A percentile compares a stretch with the other conserved stretches of the same genome.
phyloP scores from a whole-genome alignment of 2,888 invertebrate species.

The Drosophila flavopinicola region DNA sequence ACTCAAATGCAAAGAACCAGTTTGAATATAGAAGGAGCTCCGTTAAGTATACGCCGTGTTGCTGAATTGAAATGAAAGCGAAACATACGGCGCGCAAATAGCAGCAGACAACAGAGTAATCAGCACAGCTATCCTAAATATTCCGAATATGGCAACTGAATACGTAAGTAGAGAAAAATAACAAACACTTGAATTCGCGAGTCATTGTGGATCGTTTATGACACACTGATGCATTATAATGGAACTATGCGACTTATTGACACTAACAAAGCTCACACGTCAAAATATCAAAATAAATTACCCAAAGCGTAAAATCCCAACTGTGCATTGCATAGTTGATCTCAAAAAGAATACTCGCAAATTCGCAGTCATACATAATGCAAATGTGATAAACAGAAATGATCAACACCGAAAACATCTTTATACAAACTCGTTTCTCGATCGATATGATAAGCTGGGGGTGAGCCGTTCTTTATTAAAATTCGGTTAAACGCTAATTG shows the following conservation, averaged over 20 bases:
- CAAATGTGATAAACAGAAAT: slow-evolving; percentile 1
- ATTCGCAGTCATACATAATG: neutral
- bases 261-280: neutral
- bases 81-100: neutral
- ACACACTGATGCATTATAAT: slow-evolving; percentile 2
- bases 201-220: slow-evolving; percentile 8
- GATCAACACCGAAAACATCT: neutral
- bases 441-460: neutral
- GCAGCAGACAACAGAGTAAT: neutral
- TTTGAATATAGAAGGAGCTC: neutral
- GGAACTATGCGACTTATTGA: neutral
- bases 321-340: slow-evolving; percentile 9
- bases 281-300: slow-evolving; percentile 17
- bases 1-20: neutral
- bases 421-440: slow-evolving; percentile 6
- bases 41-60: neutral
- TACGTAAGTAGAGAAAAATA: neutral
- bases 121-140: neutral
- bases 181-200: neutral
- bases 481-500: neutral
- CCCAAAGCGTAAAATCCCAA: slow-evolving; percentile 11
- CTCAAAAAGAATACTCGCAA: neutral
- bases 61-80: neutral
- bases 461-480: neutral
- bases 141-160: neutral